Evolutionary conservation across 2,797 vertebrate genomes (phyloP), one percentile per base, ranked within the genome.

Genomic region (Discoglossus pictus): DNA sequence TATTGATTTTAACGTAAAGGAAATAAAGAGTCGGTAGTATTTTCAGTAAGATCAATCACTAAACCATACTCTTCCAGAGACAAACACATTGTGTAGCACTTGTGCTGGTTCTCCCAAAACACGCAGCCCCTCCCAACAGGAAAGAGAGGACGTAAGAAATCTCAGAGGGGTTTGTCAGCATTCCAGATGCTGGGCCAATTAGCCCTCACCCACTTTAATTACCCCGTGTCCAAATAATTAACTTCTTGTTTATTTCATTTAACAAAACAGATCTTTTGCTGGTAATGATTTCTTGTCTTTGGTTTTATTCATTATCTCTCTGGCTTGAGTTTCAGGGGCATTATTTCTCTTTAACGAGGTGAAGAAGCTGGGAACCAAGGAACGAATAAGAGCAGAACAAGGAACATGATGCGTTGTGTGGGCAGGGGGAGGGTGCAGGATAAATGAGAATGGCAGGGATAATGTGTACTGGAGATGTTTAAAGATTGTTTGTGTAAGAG

Each of bases 181-280:
- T 61, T 36, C 44, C 61, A 51, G 61, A 42, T 24, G 21, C 68
- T 27, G 64, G 52, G 74, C 75, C 79, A 82, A 83, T 79, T 79
- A 83, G 76, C 70, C 77, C 82, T 75, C 67, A 74, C 81, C 81
- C 42, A 55, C 68, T 79, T 79, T 84, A 84, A 86, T 84, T 81
- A 83, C 76, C 66, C 1, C 20, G 73, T 84, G 80, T 84, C 80
- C 80, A 78, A 79, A 82, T 82, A 84, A 86, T 81, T 84, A 82
- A 76, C 72, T 79, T 74, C 78, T 80, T 84, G 75, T 83, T 84
- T 83, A 82, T 81, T 79, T 80, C 76, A 75, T 74, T 80, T 76
- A 81, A 80, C 51, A 72, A 77, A 68, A 75, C 44, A 2, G 8
- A 66, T 78, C 63, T 77, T 83, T 80, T 72, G 54, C 77, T 64